A percentile compares a stretch with the other conserved stretches of the same genome.
phyloP scores from a whole-genome alignment of 2,888 invertebrate species.

The Melanostoma scalare region DNA sequence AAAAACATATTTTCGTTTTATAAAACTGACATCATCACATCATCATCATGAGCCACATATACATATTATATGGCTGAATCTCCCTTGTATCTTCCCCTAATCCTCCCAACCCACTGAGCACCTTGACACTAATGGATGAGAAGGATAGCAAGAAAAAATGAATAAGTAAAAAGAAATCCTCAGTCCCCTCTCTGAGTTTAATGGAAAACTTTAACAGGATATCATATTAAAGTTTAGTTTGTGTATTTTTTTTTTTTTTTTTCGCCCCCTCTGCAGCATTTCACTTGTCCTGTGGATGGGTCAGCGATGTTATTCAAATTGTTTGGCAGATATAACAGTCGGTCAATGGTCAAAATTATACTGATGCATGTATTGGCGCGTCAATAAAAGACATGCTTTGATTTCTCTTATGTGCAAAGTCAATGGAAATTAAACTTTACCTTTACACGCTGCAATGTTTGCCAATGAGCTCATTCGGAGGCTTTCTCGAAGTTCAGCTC shows the following conservation, averaged over 20 bases:
- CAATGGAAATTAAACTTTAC: too few species aligned
- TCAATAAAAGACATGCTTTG: too few species aligned
- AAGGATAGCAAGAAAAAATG: constrained; percentile 5
- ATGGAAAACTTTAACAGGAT: constrained; percentile 56
- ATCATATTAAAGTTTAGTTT: constrained; percentile 50
- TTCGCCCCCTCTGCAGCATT: neutral
- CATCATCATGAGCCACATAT: constrained; percentile 13
- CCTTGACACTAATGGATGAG: constrained; percentile 55
- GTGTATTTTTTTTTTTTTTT: neutral
- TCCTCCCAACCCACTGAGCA: constrained; percentile 27
- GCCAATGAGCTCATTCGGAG: too few species aligned
- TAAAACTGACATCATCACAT: constrained; percentile 44
- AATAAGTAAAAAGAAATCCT: constrained; percentile 1
- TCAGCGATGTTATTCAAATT: constrained; percentile 14
- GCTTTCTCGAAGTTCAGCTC: too few species aligned
- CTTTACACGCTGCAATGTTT: too few species aligned
- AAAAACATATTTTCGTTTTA: constrained; percentile 13
- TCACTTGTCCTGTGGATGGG: neutral
- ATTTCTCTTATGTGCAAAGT: too few species aligned
- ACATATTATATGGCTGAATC: neutral
- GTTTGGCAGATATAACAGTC: too few species aligned
- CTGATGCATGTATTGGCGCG: too few species aligned
- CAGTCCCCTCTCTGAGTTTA: constrained; percentile 22
- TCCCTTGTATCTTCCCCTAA: neutral
- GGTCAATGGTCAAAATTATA: too few species aligned